Base-by-base conservation (phyloP, 1,140 invertebrate species). In the Aphelinus certus region DNA sequence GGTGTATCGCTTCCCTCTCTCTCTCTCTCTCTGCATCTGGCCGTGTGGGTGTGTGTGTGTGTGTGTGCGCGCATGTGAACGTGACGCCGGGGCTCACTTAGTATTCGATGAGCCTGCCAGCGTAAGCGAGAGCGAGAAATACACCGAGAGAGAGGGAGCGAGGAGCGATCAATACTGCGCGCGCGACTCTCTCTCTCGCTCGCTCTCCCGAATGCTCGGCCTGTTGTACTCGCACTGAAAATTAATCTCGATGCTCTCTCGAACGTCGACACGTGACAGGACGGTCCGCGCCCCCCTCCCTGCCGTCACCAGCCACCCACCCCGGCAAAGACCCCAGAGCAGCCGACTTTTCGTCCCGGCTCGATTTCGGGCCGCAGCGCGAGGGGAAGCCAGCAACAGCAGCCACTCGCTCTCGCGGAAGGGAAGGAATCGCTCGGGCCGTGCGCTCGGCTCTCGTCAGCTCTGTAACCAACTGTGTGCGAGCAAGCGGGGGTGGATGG, bases 91-190 rank as follows among this genome's bases (percentile, higher is more conserved):
- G 81, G 81, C 79, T 83, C 80, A 84, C 80, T 82, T 83, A 82
- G 82, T 83, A 82, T 82, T 82, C 81, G 82, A 83, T 81, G 82
- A 83, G 81, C 80, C 81, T 77, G 80, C 78, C 81, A 81, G 26
- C 26, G 26, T 26, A 26, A 26, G 26, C 26, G 26, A 26, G 26
- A 26, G 26, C 26, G 26, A 26, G 26, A 26, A 26, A 26, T 26
- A 26, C 26, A 26, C 26, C 26, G 26, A 26, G 26, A 26, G 26
- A 26, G 26, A 26, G 26, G 26, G 26, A 26, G 26, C 26, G 26
- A 26, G 26, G 82, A 82, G 81, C 82, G 82, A 83, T 83, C 82
- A 83, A 83, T 83, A 83, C 80, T 26, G 26, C 26, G 26, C 26
- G 26, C 26, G 26, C 26, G 0, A 26, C 26, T 26, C 26, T 26